Conservation (phyloP, 2,888 invertebrate species). For the Chymomyza fuscimana region DNA sequence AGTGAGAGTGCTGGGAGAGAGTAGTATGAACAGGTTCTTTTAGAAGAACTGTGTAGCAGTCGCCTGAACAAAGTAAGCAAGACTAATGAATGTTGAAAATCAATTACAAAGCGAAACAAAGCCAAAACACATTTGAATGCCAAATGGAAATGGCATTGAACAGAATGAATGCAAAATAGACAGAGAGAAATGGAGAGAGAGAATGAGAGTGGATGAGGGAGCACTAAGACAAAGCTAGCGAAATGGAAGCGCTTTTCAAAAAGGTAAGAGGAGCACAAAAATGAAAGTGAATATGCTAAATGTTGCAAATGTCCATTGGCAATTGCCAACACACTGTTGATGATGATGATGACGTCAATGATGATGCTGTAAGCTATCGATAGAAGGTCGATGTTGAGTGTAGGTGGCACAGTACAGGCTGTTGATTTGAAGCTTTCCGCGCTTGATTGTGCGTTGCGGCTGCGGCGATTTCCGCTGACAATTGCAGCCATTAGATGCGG, state of each 20-base stretch:
- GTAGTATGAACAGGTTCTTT: constrained; percentile 5
- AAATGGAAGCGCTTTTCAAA: background rate
- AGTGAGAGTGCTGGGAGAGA: constrained; percentile 19
- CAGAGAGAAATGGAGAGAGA: background rate
- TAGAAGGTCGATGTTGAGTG: constrained; percentile 14
- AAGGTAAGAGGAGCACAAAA: constrained; percentile 21
- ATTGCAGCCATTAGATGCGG: constrained; percentile 41
- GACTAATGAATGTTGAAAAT: constrained; percentile 68
- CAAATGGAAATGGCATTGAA: background rate
- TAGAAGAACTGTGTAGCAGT: background rate
- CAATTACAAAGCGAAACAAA: constrained; percentile 58
- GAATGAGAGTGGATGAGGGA: background rate
- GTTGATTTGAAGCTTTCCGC: constrained; percentile 10
- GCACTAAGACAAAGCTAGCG: constrained; percentile 1
- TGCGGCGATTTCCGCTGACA: constrained; percentile 51
- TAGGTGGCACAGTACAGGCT: background rate
- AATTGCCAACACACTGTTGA: background rate
- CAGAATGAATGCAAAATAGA: constrained; percentile 22
- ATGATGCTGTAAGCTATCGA: background rate
- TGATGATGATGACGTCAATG: constrained; percentile 2
- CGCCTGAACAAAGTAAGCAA: constrained; percentile 29
- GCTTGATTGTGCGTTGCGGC: constrained; percentile 17
- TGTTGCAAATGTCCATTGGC: constrained; percentile 20
- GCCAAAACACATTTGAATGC: constrained; percentile 28
- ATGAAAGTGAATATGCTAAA: constrained; percentile 67